Conservation (phyloP, 1,140 invertebrate species). For the Neodiprion virginianus region DNA sequence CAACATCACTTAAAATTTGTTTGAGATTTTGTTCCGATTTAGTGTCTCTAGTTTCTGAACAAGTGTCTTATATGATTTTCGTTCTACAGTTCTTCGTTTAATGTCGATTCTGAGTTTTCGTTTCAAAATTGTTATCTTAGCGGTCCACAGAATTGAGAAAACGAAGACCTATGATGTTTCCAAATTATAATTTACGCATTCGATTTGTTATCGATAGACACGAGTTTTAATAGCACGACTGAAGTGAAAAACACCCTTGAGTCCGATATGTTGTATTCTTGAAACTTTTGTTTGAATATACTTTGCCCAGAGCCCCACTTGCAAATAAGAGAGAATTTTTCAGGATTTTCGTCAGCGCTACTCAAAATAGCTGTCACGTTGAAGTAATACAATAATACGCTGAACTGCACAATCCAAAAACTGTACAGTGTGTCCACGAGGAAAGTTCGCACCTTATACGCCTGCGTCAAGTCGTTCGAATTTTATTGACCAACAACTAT, state of each 20-base stretch:
- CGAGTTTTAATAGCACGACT: slow-evolving; percentile 33
- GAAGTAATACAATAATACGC: not conserved
- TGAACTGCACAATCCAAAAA: no score
- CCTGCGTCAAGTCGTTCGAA: no score
- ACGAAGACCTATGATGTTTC: slow-evolving; percentile 42
- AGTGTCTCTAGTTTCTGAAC: slow-evolving; percentile 22
- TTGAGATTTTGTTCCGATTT: slow-evolving; percentile 27
- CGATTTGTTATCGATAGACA: not conserved
- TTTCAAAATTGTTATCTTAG: slow-evolving; percentile 42
- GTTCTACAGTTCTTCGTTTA: slow-evolving; percentile 31
- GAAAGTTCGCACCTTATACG: no score
- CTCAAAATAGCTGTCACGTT: not conserved
- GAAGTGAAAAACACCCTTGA: slow-evolving; percentile 34
- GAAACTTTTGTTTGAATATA: slow-evolving; percentile 41
- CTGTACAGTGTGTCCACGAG: no score
- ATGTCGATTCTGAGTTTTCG: slow-evolving; percentile 38
- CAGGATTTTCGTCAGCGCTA: not conserved
- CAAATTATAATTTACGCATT: slow-evolving; percentile 32
- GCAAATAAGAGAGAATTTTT: slow-evolving; percentile 21
- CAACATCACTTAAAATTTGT: slow-evolving; percentile 39
- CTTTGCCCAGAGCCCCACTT: slow-evolving; percentile 37
- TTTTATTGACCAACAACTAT: no score
- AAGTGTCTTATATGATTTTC: slow-evolving; percentile 26
- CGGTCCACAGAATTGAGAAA: slow-evolving; percentile 39
- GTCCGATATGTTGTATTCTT: slow-evolving; percentile 28